phyloP scores from a whole-genome alignment of 2,888 invertebrate species.

The Netelia inedita region DNA sequence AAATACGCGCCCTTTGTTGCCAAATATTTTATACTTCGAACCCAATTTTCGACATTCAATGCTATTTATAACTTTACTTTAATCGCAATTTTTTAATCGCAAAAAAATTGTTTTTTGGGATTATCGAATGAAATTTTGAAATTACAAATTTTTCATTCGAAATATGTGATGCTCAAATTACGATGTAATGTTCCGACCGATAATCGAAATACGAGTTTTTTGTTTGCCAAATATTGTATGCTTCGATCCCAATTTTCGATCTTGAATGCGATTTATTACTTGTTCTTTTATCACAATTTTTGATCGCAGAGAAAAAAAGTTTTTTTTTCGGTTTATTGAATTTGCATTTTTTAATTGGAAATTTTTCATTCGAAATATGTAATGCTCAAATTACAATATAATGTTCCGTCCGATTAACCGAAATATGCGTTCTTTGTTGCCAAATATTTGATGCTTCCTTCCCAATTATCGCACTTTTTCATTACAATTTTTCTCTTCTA shows the following conservation, averaged over 20 bases:
- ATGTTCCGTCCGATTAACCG: too few relatives aligned
- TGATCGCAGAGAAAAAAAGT: too few relatives aligned
- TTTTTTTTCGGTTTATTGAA: too few relatives aligned
- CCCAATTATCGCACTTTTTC: too few relatives aligned
- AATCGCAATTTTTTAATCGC: too few relatives aligned
- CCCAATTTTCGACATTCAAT: not conserved
- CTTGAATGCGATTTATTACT: not conserved
- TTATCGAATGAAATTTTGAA: too few relatives aligned
- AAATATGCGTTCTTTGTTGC: not conserved
- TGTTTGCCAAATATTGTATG: not conserved
- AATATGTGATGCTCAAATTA: constrained; percentile 38
- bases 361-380: not conserved
- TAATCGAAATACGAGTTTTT: constrained; percentile 10
- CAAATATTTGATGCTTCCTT: not conserved
- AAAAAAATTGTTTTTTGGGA: too few relatives aligned
- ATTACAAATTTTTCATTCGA: not conserved
- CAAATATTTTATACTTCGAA: not conserved
- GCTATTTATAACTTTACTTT: not conserved
- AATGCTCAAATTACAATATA: too few relatives aligned
- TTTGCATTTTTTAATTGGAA: too few relatives aligned
- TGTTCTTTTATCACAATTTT: too few relatives aligned
- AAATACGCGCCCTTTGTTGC: constrained; percentile 4
- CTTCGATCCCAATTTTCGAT: not conserved
- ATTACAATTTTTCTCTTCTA: too few relatives aligned
- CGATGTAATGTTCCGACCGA: constrained; percentile 17